These are phyloP conservation scores for Eclectus roratus DNA, from an alignment of 2,113 vertebrate species.

Conservation along the genomic window DNA sequence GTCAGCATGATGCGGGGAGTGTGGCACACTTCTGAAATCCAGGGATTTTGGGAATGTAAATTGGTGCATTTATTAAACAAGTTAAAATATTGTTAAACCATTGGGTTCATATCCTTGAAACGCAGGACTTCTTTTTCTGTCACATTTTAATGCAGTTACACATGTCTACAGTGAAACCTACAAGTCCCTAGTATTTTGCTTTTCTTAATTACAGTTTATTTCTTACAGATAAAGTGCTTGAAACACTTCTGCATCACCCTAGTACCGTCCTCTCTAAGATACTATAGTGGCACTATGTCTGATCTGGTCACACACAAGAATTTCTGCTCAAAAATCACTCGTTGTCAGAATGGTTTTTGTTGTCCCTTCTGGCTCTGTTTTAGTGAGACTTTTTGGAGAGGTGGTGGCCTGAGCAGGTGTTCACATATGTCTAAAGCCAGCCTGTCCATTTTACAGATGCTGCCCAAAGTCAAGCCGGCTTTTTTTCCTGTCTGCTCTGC, in stretches of 20 bases:
- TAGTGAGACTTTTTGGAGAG: neutral
- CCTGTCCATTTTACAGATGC: neutral
- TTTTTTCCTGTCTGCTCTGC: neutral
- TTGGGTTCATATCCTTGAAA: neutral
- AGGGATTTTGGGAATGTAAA: neutral
- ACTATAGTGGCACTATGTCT: neutral
- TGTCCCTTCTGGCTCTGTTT: neutral
- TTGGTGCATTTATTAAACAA: neutral
- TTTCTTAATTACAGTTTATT: neutral
- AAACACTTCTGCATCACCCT: neutral
- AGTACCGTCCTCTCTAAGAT: neutral
- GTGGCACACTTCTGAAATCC: neutral
- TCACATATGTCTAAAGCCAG: neutral
- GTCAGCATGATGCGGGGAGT: neutral
- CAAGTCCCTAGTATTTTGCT: neutral
- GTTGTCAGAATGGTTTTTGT: neutral
- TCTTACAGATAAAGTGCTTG: neutral
- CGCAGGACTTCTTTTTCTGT: neutral
- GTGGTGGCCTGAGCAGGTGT: neutral
- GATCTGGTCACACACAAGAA: neutral
- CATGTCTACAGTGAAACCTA: neutral
- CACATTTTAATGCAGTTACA: neutral
- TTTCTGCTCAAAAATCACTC: neutral
- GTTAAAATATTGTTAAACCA: neutral
- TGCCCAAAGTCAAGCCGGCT: neutral